These are phyloP conservation scores for Troilus luridus DNA, from an alignment of 2,888 invertebrate genomes.

Conservation along the genomic window DNA sequence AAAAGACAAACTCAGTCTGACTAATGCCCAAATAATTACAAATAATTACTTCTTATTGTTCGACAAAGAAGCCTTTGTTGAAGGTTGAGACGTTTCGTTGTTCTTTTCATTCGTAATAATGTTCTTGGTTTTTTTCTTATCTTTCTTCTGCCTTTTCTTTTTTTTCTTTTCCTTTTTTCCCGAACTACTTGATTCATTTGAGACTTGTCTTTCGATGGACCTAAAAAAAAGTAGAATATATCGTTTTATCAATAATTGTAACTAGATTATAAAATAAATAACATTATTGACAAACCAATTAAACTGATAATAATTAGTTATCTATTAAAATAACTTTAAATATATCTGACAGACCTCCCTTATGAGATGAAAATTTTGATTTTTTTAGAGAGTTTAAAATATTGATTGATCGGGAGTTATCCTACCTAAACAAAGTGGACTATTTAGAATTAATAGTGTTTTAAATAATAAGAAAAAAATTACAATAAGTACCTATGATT, in stretches of 20 bases:
- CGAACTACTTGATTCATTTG: not conserved
- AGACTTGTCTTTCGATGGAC: not conserved
- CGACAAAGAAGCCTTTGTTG: not conserved
- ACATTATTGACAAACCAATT: too few species aligned
- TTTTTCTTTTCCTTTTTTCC: slow-evolving; percentile 6
- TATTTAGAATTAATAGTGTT: not conserved
- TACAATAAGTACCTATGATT: not conserved
- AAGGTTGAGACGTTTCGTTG: not conserved
- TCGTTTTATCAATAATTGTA: not conserved
- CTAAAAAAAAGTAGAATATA: not conserved
- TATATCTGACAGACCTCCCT: too few species aligned
- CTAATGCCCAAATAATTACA: not conserved
- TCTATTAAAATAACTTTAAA: too few species aligned
- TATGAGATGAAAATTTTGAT: too few species aligned
- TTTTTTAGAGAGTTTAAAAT: too few species aligned
- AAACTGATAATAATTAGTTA: too few species aligned
- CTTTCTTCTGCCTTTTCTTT: not conserved
- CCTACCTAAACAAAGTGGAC: not conserved
- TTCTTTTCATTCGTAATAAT: not conserved
- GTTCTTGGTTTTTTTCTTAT: not conserved
- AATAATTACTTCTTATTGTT: slow-evolving; percentile 28
- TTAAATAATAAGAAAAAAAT: not conserved
- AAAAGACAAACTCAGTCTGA: too few species aligned
- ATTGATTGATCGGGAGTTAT: too few species aligned
- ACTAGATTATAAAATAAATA: too few species aligned